A percentile compares a stretch with the other conserved stretches of the same genome.
These are phyloP conservation scores for Hetaerina americana DNA, from an alignment of 1,140 invertebrate species.

Conservation along the genomic window DNA sequence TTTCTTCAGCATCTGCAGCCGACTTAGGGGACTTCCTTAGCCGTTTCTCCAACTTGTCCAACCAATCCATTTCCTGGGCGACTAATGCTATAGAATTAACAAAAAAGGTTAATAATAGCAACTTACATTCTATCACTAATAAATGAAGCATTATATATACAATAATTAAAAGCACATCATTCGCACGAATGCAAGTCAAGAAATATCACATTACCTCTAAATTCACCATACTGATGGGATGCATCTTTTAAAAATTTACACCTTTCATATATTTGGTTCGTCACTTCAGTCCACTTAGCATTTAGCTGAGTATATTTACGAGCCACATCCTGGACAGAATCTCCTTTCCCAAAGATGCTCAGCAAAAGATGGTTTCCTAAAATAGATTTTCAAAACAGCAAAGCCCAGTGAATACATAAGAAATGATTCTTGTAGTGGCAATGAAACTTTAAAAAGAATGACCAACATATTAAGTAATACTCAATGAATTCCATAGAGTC, in stretches of 20 bases:
- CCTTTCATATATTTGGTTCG: slow-evolving; percentile 44
- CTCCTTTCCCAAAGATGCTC: slow-evolving; percentile 34
- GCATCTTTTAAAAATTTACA: slow-evolving; percentile 46
- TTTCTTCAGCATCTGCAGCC: slow-evolving; percentile 86
- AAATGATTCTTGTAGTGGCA: too few species aligned
- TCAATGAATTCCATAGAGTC: slow-evolving; percentile 1
- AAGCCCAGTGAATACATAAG: too few species aligned
- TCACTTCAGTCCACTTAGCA: slow-evolving; percentile 55
- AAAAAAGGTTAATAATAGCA: slow-evolving; percentile 7
- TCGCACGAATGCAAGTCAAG: too few species aligned
- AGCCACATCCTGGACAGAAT: slow-evolving; percentile 38
- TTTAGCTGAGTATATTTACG: slow-evolving; percentile 53
- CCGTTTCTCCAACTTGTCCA: slow-evolving; percentile 68
- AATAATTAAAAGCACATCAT: too few species aligned
- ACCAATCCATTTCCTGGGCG: slow-evolving; percentile 65
- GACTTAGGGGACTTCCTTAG: slow-evolving; percentile 52
- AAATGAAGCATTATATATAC: too few species aligned
- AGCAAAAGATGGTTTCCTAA: slow-evolving; percentile 47
- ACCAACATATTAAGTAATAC: too few species aligned
- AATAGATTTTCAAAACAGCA: slow-evolving; percentile 10
- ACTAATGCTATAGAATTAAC: slow-evolving; percentile 40
- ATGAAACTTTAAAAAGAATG: too few species aligned
- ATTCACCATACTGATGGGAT: slow-evolving; percentile 60
- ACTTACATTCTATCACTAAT: too few species aligned
- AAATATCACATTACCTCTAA: slow-evolving; percentile 49